These are phyloP conservation scores for Callyntrura sp. DNA, from an alignment of 2,888 invertebrate genomes.

Conservation along the genomic window DNA sequence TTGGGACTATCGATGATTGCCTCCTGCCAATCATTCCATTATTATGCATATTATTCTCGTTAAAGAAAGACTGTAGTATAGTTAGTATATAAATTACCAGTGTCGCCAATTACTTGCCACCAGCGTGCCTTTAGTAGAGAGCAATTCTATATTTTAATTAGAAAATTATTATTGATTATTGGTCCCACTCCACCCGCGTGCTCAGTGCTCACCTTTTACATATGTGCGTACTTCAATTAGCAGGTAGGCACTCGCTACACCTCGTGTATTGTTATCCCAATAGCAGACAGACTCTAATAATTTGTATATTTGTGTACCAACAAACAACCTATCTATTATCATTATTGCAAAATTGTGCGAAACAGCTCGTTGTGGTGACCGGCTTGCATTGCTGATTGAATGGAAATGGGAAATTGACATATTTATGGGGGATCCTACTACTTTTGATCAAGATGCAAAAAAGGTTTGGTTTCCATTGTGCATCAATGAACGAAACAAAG, in stretches of 20 bases:
- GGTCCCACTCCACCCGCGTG: conserved; percentile 20
- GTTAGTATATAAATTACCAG: background rate
- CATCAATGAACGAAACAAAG: conserved; percentile 7
- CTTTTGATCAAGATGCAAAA: background rate
- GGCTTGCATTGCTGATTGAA: background rate
- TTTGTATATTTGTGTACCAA: background rate
- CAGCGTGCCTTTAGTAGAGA: too few relatives aligned
- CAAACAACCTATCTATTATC: background rate
- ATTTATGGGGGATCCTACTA: conserved; percentile 20
- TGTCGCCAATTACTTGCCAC: too few relatives aligned
- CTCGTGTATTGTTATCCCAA: too few relatives aligned
- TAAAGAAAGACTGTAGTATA: background rate
- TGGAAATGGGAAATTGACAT: conserved; percentile 36
- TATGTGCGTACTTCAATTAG: too few relatives aligned
- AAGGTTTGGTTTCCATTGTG: conserved; percentile 21
- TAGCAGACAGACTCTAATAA: background rate
- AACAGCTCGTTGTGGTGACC: background rate
- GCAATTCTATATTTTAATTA: too few relatives aligned
- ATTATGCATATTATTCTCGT: too few relatives aligned
- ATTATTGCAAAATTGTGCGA: too few relatives aligned
- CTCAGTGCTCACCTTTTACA: background rate
- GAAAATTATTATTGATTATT: conserved; percentile 17
- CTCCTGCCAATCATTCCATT: conserved; percentile 3
- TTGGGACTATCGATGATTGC: too few relatives aligned
- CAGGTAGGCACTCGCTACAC: too few relatives aligned